phyloP scores from a whole-genome alignment of 2,888 invertebrate genomes.

The Tenthredo mesomela region DNA sequence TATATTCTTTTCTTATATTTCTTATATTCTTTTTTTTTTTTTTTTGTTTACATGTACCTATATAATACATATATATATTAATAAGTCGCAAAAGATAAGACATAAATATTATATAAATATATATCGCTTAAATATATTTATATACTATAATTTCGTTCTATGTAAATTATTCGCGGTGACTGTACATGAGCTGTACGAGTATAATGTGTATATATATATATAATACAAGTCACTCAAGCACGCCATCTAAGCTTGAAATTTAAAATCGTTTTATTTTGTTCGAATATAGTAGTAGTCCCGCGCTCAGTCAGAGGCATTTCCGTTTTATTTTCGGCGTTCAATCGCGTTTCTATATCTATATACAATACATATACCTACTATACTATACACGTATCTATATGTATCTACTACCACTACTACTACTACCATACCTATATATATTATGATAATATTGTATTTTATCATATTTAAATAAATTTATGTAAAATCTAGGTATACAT shows the following conservation, averaged over 20 bases:
- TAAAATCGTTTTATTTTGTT: constrained; percentile 22
- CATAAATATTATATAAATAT: too few species aligned
- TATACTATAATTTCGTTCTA: not conserved
- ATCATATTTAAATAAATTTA: not conserved
- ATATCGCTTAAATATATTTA: not conserved
- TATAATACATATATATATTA: too few species aligned
- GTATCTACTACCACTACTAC: not conserved
- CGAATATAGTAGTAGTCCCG: constrained; percentile 15
- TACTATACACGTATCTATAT: not conserved
- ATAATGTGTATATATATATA: not conserved
- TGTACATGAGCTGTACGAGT: not conserved
- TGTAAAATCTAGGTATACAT: not conserved
- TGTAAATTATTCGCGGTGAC: not conserved
- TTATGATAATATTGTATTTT: not conserved
- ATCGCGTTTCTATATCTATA: not conserved
- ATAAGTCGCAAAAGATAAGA: too few species aligned
- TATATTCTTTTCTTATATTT: too few species aligned
- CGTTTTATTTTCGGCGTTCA: constrained; percentile 50
- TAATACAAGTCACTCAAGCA: constrained; percentile 14
- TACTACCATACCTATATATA: not conserved
- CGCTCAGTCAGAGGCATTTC: constrained; percentile 48
- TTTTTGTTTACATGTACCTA: too few species aligned
- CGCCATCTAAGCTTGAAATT: constrained; percentile 28
- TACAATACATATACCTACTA: not conserved
- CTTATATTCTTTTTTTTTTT: too few species aligned